Conservation (phyloP, 2,888 invertebrate species). For the Microctonus hyperodae region DNA sequence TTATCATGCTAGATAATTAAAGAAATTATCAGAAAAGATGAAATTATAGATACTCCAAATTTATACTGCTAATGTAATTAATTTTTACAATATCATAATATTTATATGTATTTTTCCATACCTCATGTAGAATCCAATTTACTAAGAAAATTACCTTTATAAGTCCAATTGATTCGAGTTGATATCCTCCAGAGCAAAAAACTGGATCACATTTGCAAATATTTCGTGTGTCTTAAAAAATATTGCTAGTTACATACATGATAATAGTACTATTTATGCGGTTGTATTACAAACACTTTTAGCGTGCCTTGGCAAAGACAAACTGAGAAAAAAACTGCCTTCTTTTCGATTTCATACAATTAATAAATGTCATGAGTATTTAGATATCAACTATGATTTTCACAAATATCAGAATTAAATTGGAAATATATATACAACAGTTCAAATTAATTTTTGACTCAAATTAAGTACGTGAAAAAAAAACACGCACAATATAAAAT, state of each 20-base stretch:
- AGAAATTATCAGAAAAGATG: not conserved
- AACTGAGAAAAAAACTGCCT: conserved; percentile 8
- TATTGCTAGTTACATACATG: not conserved
- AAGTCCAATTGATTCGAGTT: not conserved
- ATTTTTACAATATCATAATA: conserved; percentile 49
- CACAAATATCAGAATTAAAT: not conserved
- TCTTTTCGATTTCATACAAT: conserved; percentile 11
- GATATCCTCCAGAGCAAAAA: not conserved
- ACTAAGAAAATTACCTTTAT: not conserved
- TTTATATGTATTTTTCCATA: conserved; percentile 56
- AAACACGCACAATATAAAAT: not conserved
- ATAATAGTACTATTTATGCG: not conserved
- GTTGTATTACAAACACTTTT: conserved; percentile 13
- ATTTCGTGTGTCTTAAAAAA: not conserved
- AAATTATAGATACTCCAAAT: conserved; percentile 1
- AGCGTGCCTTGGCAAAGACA: conserved; percentile 20
- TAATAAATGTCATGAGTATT: not conserved
- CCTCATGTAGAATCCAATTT: conserved; percentile 34
- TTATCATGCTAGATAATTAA: not conserved
- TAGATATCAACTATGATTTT: not conserved
- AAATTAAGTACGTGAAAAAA: too few species aligned
- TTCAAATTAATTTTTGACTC: too few species aligned
- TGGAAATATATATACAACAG: not conserved
- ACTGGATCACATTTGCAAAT: not conserved
- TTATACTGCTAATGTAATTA: conserved; percentile 19